Evolutionary conservation across 2,888 invertebrate genomes (phyloP).

Genomic region (Papilio gigon): DNA sequence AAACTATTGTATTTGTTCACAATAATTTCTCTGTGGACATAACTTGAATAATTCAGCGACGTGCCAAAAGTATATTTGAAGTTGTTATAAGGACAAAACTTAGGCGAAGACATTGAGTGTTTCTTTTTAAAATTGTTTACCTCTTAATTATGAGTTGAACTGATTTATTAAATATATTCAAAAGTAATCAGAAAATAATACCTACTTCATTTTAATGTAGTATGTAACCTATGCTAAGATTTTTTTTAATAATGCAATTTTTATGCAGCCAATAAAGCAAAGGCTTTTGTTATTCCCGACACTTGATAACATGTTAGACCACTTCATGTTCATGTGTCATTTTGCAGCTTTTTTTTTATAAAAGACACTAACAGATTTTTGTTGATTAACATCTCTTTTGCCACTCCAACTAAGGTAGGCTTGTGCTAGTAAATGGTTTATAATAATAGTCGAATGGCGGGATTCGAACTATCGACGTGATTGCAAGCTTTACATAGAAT

Average conservation of each 20-base stretch:
- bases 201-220: too few relatives aligned
- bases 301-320: conserved; percentile 1
- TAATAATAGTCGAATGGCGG: too few relatives aligned
- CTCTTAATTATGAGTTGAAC: too few relatives aligned
- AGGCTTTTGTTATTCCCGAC: conserved; percentile 7
- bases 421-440: too few relatives aligned
- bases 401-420: too few relatives aligned
- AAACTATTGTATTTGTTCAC: conserved; percentile 25
- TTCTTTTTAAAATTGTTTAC: too few relatives aligned
- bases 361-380: too few relatives aligned
- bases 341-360: too few relatives aligned
- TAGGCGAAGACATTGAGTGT: background rate
- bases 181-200: too few relatives aligned
- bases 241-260: conserved; percentile 27
- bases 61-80: conserved; percentile 25
- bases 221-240: background rate
- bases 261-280: conserved; percentile 15
- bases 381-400: too few relatives aligned
- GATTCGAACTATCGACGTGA: too few relatives aligned
- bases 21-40: background rate
- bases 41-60: background rate
- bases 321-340: background rate
- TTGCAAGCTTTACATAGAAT: background rate
- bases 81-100: background rate
- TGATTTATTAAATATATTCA: too few relatives aligned